Evolutionary conservation across 2,113 vertebrate species (phyloP).

Genomic region (Eleginops maclovinus): DNA sequence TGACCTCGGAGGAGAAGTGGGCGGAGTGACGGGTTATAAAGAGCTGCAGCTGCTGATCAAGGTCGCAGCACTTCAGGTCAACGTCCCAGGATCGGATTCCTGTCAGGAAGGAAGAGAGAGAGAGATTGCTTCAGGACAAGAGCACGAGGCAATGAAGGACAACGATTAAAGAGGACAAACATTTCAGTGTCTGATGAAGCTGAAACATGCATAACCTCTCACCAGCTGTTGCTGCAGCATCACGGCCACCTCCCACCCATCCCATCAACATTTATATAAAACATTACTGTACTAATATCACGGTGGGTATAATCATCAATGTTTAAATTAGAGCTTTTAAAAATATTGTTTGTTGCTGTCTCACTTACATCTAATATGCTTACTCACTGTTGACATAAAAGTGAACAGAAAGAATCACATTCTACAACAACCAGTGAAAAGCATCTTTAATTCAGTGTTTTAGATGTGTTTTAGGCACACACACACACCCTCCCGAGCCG

Average conservation of each 20-base stretch:
- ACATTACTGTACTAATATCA: too few relatives aligned
- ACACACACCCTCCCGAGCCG: not conserved
- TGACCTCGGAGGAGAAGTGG: conserved; percentile 97
- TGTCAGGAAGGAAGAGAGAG: conserved; percentile 67
- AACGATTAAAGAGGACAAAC: conserved; percentile 5
- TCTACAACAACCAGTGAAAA: too few relatives aligned
- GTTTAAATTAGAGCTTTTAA: too few relatives aligned
- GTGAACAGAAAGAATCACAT: too few relatives aligned
- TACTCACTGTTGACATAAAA: too few relatives aligned
- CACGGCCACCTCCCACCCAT: not conserved
- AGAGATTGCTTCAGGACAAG: conserved; percentile 28
- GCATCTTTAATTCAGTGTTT: too few relatives aligned
- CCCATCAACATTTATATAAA: not conserved
- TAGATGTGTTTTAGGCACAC: too few relatives aligned
- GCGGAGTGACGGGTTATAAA: conserved; percentile 95
- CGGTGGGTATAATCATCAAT: too few relatives aligned
- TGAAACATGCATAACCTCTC: conserved; percentile 8
- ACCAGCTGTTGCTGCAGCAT: conserved; percentile 36
- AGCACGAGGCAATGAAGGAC: conserved; percentile 9
- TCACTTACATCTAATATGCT: too few relatives aligned
- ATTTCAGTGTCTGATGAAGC: conserved; percentile 2
- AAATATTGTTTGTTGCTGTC: too few relatives aligned
- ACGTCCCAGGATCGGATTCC: conserved; percentile 95
- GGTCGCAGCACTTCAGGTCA: conserved; percentile 85
- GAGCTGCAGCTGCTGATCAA: conserved; percentile 91